Conservation (phyloP, 2,113 vertebrate genomes). For the Triplophysa rosa region DNA sequence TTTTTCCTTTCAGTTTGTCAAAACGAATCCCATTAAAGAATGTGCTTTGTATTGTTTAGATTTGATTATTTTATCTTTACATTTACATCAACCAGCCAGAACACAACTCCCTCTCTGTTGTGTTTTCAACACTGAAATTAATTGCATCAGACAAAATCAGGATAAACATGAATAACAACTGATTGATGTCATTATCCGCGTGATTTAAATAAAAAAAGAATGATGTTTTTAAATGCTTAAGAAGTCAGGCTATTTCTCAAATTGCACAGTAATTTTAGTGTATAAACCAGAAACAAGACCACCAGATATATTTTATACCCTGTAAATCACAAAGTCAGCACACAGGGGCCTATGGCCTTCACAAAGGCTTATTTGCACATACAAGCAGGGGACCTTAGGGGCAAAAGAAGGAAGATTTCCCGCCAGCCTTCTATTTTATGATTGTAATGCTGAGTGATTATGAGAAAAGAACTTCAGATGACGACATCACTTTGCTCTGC, state of each 20-base stretch:
- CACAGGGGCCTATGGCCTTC: conserved; percentile 46
- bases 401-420: conserved; percentile 44
- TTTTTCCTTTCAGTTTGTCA: not conserved
- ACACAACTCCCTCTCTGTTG: not conserved
- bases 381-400: conserved; percentile 41
- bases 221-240: not conserved
- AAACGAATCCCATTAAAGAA: conserved; percentile 5
- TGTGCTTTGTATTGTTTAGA: not conserved
- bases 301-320: not conserved
- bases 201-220: conserved; percentile 5
- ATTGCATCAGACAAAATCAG: conserved; percentile 29
- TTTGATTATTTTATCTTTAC: conserved; percentile 4
- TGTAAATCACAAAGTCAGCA: conserved; percentile 49
- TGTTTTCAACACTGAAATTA: conserved; percentile 2
- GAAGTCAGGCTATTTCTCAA: not conserved
- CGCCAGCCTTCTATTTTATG: not conserved
- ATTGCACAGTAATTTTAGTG: no score
- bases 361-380: conserved; percentile 55
- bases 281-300: not conserved
- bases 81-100: not conserved
- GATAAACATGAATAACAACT: conserved; percentile 10
- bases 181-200: conserved; percentile 20
- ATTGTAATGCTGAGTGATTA: not conserved
- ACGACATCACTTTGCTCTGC: conserved; percentile 16
- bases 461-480: not conserved